phyloP scores from a whole-genome alignment of 2,113 vertebrate genomes.

The Columbina picui region DNA sequence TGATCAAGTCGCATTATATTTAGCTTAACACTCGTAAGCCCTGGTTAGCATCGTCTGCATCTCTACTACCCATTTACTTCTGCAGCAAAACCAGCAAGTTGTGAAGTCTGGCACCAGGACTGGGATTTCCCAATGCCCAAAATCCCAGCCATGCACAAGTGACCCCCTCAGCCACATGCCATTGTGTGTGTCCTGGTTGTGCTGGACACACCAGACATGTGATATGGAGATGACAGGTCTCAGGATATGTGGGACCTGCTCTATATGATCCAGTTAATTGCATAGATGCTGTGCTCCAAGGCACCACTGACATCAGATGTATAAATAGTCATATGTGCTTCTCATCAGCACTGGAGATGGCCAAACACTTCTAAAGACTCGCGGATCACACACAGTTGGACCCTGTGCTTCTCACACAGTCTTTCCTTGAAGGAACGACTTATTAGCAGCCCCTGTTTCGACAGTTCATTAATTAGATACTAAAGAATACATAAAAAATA shows the following conservation, averaged over 20 bases:
- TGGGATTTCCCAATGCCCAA: not conserved
- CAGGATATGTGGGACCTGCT: too few species aligned
- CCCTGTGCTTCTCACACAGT: not conserved
- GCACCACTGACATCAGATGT: not conserved
- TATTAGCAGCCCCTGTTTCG: not conserved
- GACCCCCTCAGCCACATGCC: not conserved
- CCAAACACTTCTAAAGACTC: not conserved
- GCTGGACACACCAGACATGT: not conserved
- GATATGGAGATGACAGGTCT: fast-evolving
- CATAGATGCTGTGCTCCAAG: not conserved
- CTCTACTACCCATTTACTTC: not conserved
- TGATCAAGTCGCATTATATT: not conserved
- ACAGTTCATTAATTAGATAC: not conserved
- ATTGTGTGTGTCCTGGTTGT: not conserved
- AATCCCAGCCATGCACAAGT: not conserved
- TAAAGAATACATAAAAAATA: not conserved
- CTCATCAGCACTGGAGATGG: not conserved
- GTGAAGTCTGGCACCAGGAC: not conserved
- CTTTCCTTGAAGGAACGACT: not conserved
- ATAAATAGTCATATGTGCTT: not conserved
- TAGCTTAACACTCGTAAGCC: not conserved
- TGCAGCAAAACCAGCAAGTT: not conserved
- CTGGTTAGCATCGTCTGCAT: not conserved
- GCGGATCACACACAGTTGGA: not conserved
- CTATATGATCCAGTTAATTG: not conserved